Base-by-base conservation (phyloP, 2,113 vertebrate genomes). In the Gasterosteus nipponicus region DNA sequence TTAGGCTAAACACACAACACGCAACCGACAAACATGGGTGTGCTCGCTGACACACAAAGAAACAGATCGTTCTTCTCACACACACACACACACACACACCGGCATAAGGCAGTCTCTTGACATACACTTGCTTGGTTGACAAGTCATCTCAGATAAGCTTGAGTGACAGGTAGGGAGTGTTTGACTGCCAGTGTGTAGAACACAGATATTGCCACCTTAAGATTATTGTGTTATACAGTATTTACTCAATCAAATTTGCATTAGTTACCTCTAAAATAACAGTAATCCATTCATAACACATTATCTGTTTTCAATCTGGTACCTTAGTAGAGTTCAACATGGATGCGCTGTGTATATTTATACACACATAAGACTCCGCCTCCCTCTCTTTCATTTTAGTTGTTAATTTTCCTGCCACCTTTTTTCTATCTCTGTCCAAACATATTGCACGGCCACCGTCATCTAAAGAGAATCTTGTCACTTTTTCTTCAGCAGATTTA, bases 61-160 rank as follows among this genome's bases (percentile, higher is more conserved):
- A 66, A 77, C 79, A 77, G 77, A 86, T 81, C 77, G 71, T 62
- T 78, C 56, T 63, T 59, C 9, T 42, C 68, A 39, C 51, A 53
- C 70, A 33, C 35, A 54, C 59, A 44, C 31, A 44, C 58, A 61
- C 74, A 78, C 77, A 67, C 69, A 69, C 75, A 70, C 57, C 44
- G 44, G 57, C 53, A 72, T 59, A 49, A 47, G 1, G 60, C 58
- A 77, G 82, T 87, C 89, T 88, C 86, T 85, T 84, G 91, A 85
- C 89, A 84, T 79, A 83, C 82, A 89, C 87, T 89, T 78, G 77
- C 90, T 85, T 85, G 87, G 90, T 89, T 92, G 90, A 89, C 91
- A 88, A 92, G 91, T 92, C 90, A 90, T 91, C 91, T 90, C 83
- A 89, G 92, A 92, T 93, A 93, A 93, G 90, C 86, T 35, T 89